Evolutionary conservation across 2,888 invertebrate genomes (phyloP), one percentile per base, ranked within the genome.

Genomic region (Thecophora atra): DNA sequence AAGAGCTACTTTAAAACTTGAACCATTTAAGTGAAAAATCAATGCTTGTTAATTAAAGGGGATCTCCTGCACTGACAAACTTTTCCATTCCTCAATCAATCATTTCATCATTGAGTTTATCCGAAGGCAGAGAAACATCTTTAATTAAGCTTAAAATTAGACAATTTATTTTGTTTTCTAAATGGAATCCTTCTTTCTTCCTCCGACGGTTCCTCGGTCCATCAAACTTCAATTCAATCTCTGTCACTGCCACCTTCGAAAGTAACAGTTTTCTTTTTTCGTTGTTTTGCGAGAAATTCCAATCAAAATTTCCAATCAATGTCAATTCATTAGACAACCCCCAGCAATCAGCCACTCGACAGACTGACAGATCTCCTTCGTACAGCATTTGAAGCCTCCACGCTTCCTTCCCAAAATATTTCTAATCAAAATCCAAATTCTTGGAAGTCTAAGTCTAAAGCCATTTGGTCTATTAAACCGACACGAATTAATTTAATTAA

Each of bases 401-500:
- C 58, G 24, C 17, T 5, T 30, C 54, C 62, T 54, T 15, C 42
- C 28, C 30, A 47, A 17, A 8, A 54, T 26, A 58, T 73, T 79
- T 81, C 81, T 82, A 82, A 83, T 82, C 83, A 82, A 83, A 82
- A 83, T 82, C 82, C 82, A 81, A 82, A 82, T 73, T 60, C 73
- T 65, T 68, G 70, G 73, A 74, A 72, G 52, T 63, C 44, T 47
- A 26, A 21, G 52, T 63, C 44, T 47, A 26, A 21, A 64, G 42
- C 24, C 81, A 81, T 81, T 82, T 81, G 81, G 79, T 83, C 81
- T 84, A 84, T 84, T 84, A 84, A 86, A 84, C 84, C 85, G 82
- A 85, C 85, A 83, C 84, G 85, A 86, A 85, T 85, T 85, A 85
- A 86, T 85, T 85, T 83, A 85, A 85, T 85, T 86, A 86, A 85